Evolutionary conservation across 1,140 invertebrate genomes (phyloP), one percentile per base, ranked within the genome.

Genomic region (Orius laevigatus): DNA sequence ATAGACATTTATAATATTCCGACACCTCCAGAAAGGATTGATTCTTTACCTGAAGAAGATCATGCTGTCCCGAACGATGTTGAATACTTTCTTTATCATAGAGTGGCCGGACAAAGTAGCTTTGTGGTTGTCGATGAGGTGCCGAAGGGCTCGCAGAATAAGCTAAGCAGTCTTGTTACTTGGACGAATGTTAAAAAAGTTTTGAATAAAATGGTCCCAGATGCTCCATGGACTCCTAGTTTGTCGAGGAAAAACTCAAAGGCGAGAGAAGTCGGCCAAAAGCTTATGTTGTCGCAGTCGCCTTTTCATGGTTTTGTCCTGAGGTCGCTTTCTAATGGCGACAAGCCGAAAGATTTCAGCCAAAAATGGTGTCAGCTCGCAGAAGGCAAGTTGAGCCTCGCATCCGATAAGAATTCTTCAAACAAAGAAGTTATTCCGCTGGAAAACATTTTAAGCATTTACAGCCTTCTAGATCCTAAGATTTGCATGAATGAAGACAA

Each of bases 391-490:
- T 63, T 75, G 14, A 63, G 63, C 34, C 68, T 70, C 51, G 71
- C 65, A 46, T 47, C 64, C 6, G 71, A 75, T 54, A 71, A 71
- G 54, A 68, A 64, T 49, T 66, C 70, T 46, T 64, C 65, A 0
- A 51, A 63, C 12, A 75, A 75, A 53, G 76, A 79, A 59, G 57
- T 67, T 34, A 69, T 78, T 56, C 60, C 69, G 5, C 60, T 77
- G 33, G 65, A 73, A 5, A 62, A 58, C 31, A 67, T 76, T 12
- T 64, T 76, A 3, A 78, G 75, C 52, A 58, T 79, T 49, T 74
- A 77, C 60, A 64, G 73, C 48, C 63, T 78, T 19, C 68, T 70
- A 56, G 75, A 78, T 56, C 66, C 69, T 45, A 76, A 76, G 35
- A 49, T 42, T 59, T 62, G 41, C 55, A 74, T 70, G 60, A 57